These are phyloP conservation scores for Echiichthys vipera DNA, from an alignment of 2,797 vertebrate genomes.

Conservation along the genomic window DNA sequence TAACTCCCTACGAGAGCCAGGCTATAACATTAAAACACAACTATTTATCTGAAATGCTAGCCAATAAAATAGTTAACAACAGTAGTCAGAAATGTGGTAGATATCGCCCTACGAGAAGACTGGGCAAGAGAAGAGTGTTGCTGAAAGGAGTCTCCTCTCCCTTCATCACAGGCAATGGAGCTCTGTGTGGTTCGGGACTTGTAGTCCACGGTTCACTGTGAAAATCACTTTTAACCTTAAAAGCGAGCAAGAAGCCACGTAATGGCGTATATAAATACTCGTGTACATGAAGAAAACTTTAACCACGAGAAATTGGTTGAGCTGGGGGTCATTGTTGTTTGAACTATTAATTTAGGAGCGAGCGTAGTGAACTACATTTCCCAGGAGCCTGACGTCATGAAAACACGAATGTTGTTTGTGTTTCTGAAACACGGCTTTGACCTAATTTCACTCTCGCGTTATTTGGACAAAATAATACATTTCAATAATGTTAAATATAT, in stretches of 20 bases:
- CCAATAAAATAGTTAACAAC: neutral
- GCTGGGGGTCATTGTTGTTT: accelerated
- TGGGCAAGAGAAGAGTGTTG: slow-evolving; percentile 63
- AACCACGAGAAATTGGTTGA: accelerated
- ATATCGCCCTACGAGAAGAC: slow-evolving; percentile 20
- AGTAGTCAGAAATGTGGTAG: neutral
- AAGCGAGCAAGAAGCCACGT: accelerated
- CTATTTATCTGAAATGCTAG: neutral
- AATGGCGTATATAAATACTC: accelerated
- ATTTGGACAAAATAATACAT: neutral
- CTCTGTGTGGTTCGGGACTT: slow-evolving; percentile 75
- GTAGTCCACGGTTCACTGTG: slow-evolving; percentile 65
- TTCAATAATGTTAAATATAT: accelerated
- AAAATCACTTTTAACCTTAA: neutral
- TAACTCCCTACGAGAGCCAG: neutral
- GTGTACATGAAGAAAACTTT: accelerated
- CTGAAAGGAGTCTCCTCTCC: slow-evolving; percentile 70
- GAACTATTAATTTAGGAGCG: neutral
- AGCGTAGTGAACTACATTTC: slow-evolving; percentile 56
- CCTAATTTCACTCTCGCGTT: slow-evolving; percentile 25
- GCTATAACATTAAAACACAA: neutral
- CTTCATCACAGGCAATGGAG: slow-evolving; percentile 68
- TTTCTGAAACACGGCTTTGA: slow-evolving; percentile 46
- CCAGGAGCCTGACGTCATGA: slow-evolving; percentile 44
- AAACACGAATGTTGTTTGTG: slow-evolving; percentile 63